Conservation (phyloP, 2,888 invertebrate genomes). For the Cataglyphis albicans region DNA sequence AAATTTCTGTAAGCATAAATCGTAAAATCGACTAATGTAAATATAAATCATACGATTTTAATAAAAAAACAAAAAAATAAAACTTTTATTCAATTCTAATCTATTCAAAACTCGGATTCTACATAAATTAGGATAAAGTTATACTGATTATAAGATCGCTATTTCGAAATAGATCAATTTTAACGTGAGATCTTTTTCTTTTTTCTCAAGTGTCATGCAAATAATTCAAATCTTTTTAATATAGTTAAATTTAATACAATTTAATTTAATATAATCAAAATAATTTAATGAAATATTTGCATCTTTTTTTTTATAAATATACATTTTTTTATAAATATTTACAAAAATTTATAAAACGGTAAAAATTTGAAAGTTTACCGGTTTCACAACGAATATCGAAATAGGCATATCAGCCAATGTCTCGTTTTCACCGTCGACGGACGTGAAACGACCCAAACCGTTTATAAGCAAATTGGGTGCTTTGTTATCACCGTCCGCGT, state of each 20-base stretch:
- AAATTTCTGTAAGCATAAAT: conserved; percentile 87
- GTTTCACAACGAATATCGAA: conserved; percentile 89
- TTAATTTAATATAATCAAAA: background rate
- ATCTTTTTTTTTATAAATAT: background rate
- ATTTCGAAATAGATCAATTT: background rate
- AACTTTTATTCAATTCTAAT: background rate
- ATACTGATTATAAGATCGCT: background rate
- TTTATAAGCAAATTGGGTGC: conserved; percentile 94
- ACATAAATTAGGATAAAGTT: background rate
- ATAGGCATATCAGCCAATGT: conserved; percentile 87
- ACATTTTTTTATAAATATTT: conserved; percentile 5
- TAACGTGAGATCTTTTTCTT: background rate
- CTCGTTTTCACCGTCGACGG: conserved; percentile 84
- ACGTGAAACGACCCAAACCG: conserved; percentile 90
- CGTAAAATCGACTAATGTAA: background rate
- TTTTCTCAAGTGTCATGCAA: background rate
- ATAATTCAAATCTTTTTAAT: background rate
- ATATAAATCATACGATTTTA: background rate
- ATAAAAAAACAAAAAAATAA: background rate
- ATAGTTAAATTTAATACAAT: too few species aligned
- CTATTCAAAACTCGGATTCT: background rate
- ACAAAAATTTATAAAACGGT: background rate
- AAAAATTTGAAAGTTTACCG: conserved; percentile 86
- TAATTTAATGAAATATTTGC: background rate
- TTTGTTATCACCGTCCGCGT: conserved; percentile 93